These are phyloP conservation scores for Microlaimidae sp. DNA, from an alignment of 2,888 invertebrate genomes.

Conservation along the genomic window DNA sequence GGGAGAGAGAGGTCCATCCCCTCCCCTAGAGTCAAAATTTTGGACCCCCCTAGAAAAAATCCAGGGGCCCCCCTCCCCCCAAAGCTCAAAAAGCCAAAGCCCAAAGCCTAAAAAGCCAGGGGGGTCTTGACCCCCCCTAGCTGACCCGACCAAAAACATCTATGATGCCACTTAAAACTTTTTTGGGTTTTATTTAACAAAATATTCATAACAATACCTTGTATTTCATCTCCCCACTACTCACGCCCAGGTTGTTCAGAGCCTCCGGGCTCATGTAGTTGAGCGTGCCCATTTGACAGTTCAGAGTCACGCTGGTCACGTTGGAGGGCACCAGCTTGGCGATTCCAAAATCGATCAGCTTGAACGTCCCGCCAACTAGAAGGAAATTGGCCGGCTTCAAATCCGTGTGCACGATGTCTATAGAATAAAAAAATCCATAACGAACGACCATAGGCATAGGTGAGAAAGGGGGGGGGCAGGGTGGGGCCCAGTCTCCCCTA, in stretches of 20 bases:
- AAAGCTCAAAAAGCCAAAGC: no score
- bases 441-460: background rate
- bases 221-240: background rate
- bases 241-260: slow-evolving; percentile 36
- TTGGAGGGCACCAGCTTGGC: slow-evolving; percentile 69
- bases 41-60: no score
- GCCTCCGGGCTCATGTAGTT: slow-evolving; percentile 95
- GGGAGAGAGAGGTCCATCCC: no score
- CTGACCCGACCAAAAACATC: no score
- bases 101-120: no score
- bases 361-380: slow-evolving; percentile 61
- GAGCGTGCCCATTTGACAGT: slow-evolving; percentile 63
- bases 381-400: slow-evolving; percentile 91
- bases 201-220: background rate
- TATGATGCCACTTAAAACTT: no score
- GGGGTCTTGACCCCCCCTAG: no score
- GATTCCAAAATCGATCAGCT: slow-evolving; percentile 93
- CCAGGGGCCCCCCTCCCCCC: no score
- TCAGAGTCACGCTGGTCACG: slow-evolving; percentile 62
- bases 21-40: no score
- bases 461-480: no score
- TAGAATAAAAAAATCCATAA: background rate
- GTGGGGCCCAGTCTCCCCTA: no score
- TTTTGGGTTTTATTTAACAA: no score
- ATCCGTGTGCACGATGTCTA: slow-evolving; percentile 86